phyloP scores from a whole-genome alignment of 2,113 vertebrate genomes.

The Paralichthys olivaceus region DNA sequence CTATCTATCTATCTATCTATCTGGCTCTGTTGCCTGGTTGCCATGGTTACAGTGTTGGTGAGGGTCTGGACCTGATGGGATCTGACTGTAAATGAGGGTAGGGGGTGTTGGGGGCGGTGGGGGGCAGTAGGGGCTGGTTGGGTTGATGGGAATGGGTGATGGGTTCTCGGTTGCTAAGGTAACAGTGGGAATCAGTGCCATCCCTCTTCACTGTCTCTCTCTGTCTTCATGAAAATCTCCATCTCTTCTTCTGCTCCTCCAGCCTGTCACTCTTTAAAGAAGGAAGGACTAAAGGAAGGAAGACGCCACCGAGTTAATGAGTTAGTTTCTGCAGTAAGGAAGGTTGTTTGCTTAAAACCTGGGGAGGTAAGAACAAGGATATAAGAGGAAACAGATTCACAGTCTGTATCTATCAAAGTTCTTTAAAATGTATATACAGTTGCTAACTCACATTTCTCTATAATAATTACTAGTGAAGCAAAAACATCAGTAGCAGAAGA shows the following conservation, averaged over 20 bases:
- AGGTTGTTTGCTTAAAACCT: neutral
- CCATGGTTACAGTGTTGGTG: conserved; percentile 59
- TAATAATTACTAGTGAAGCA: too few relatives aligned
- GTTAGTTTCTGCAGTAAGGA: neutral
- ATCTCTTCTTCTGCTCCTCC: conserved; percentile 4
- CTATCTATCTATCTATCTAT: conserved; percentile 25
- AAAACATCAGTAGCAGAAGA: too few relatives aligned
- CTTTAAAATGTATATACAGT: neutral
- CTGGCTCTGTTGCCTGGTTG: conserved; percentile 52
- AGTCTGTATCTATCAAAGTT: neutral
- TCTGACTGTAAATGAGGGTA: conserved; percentile 66
- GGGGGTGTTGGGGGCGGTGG: neutral
- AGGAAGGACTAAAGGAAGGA: neutral
- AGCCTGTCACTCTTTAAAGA: neutral
- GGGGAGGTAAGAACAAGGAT: neutral
- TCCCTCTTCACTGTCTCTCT: conserved; percentile 28
- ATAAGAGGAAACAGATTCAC: neutral
- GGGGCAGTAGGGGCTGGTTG: neutral
- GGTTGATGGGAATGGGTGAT: conserved; percentile 40
- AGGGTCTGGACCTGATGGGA: conserved; percentile 69
- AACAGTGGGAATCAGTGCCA: conserved; percentile 42
- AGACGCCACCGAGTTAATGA: neutral
- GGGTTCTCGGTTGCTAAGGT: conserved; percentile 56
- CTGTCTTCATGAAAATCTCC: conserved; percentile 31
- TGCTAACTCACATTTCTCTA: neutral